phyloP scores from a whole-genome alignment of 1,140 invertebrate species.

The Drosophila nebulosa region DNA sequence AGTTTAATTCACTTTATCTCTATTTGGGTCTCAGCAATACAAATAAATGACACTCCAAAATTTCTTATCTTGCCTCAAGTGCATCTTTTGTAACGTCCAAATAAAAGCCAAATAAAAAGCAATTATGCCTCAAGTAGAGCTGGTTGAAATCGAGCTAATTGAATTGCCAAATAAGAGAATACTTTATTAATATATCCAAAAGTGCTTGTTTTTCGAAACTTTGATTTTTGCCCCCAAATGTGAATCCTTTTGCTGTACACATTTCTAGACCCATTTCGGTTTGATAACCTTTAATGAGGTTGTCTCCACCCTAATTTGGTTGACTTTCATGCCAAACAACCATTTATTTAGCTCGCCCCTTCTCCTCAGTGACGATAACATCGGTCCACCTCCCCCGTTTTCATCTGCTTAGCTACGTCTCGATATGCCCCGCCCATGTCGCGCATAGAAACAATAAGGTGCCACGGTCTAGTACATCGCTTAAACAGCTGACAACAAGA shows the following conservation, averaged over 20 bases:
- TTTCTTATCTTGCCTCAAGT: too few relatives aligned
- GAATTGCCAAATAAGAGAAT: too few relatives aligned
- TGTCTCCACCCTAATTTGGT: background rate
- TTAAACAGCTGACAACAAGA: constrained; percentile 53
- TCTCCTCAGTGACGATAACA: constrained; percentile 37
- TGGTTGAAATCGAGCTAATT: too few relatives aligned
- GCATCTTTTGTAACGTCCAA: too few relatives aligned
- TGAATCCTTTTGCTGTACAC: background rate
- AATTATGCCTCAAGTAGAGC: too few relatives aligned
- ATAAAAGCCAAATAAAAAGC: too few relatives aligned
- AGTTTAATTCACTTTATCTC: too few relatives aligned
- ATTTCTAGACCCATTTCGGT: background rate
- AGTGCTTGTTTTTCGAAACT: too few relatives aligned
- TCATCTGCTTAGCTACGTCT: background rate
- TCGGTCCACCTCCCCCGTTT: constrained; percentile 2
- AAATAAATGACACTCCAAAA: too few relatives aligned
- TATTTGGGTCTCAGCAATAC: too few relatives aligned
- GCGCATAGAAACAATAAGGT: background rate
- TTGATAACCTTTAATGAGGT: constrained; percentile 41
- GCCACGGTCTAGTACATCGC: constrained; percentile 60
- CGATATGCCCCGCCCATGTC: constrained; percentile 13
- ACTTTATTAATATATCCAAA: too few relatives aligned
- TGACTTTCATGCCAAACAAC: constrained; percentile 32
- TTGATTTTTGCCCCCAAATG: background rate
- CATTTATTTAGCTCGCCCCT: constrained; percentile 29